phyloP scores from a whole-genome alignment of 2,797 vertebrate genomes.

The Malacoraja senta region DNA sequence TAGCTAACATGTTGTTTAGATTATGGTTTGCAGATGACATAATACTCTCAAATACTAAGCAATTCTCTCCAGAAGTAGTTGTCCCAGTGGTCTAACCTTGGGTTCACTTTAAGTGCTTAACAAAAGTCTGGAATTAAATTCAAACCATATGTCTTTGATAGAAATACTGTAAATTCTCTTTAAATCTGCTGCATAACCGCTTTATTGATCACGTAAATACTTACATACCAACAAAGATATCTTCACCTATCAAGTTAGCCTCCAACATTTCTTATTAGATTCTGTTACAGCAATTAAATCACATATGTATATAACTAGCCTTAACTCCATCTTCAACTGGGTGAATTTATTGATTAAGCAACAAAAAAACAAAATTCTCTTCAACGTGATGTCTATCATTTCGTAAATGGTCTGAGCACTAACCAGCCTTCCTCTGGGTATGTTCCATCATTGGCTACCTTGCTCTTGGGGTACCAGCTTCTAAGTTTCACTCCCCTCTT shows the following conservation, averaged over 20 bases:
- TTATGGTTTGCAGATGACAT: background rate
- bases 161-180: slow-evolving; percentile 1
- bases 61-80: background rate
- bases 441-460: background rate
- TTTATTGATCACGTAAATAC: background rate
- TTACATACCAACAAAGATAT: background rate
- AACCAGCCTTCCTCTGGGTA: background rate
- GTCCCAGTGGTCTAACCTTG: background rate
- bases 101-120: background rate
- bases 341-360: slow-evolving; percentile 17
- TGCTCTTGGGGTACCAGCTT: background rate
- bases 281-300: slow-evolving; percentile 11
- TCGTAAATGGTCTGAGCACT: background rate
- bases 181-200: background rate
- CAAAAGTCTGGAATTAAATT: background rate
- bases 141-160: background rate
- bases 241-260: background rate
- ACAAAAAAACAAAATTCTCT: background rate
- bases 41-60: background rate
- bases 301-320: slow-evolving; percentile 17
- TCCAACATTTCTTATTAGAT: slow-evolving; percentile 20
- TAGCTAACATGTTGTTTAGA: background rate
- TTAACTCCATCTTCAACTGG: slow-evolving; percentile 10
- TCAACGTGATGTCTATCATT: background rate
- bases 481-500: background rate